Conservation (phyloP, 1,140 invertebrate genomes). For the Himalopsyche phryganea region DNA sequence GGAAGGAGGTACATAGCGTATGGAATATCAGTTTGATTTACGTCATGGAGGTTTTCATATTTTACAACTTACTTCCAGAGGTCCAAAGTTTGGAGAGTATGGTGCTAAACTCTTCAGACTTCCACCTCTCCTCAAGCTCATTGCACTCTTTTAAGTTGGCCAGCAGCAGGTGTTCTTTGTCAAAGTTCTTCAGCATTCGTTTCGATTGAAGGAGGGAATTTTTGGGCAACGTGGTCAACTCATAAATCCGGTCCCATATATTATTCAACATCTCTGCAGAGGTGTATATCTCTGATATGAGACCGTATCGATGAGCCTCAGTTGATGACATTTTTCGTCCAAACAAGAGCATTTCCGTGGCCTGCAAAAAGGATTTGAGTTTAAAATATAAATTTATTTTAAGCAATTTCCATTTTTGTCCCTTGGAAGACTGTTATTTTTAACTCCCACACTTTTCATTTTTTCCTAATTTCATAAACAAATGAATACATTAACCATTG, state of each 20-base stretch:
- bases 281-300: constrained; percentile 68
- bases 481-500: too few relatives aligned
- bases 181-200: constrained; percentile 46
- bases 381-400: too few relatives aligned
- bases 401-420: too few relatives aligned
- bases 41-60: too few relatives aligned
- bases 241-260: constrained; percentile 56
- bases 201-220: constrained; percentile 59
- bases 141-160: constrained; percentile 58
- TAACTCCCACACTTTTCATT: too few relatives aligned
- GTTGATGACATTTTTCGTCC: constrained; percentile 73
- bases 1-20: too few relatives aligned
- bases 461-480: not conserved
- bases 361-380: constrained; percentile 51
- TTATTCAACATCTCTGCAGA: constrained; percentile 55
- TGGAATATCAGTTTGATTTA: too few relatives aligned
- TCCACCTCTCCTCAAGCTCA: constrained; percentile 56
- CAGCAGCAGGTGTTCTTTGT: constrained; percentile 48
- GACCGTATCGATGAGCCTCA: constrained; percentile 67
- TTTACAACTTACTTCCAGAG: constrained; percentile 26
- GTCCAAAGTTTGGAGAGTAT: constrained; percentile 14
- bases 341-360: constrained; percentile 76
- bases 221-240: constrained; percentile 49
- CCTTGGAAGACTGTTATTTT: too few relatives aligned
- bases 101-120: constrained; percentile 52